Evolutionary conservation across 2,797 vertebrate genomes (phyloP).

Genomic region (Mormyrus hasselquistii): DNA sequence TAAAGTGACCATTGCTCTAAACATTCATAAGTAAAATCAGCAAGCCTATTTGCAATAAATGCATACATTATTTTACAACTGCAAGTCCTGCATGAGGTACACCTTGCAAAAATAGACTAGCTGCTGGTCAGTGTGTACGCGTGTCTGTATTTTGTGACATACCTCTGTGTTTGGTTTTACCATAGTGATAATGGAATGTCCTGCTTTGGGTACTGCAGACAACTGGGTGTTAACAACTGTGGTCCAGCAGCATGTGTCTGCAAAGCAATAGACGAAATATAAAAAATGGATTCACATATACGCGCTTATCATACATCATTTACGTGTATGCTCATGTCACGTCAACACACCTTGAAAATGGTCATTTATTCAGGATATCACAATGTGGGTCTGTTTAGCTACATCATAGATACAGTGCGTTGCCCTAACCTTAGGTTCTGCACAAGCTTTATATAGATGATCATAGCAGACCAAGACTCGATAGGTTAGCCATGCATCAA

Average conservation of each 20-base stretch:
- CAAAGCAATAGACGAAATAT: constrained; percentile 16
- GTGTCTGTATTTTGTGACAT: not conserved
- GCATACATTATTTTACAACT: not conserved
- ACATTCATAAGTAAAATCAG: not conserved
- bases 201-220: constrained; percentile 56
- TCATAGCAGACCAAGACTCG: not conserved
- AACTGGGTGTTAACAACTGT: constrained; percentile 55
- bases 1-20: not conserved
- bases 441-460: not conserved
- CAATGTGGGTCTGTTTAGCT: not conserved
- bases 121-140: not conserved
- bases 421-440: not conserved
- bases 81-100: not conserved
- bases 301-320: not conserved
- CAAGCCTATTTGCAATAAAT: not conserved
- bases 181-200: constrained; percentile 69
- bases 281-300: constrained; percentile 3
- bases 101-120: not conserved
- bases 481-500: not conserved
- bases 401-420: not conserved
- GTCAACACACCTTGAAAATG: not conserved
- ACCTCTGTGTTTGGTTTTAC: constrained; percentile 18
- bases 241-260: constrained; percentile 66
- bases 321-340: not conserved
- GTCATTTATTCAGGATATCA: not conserved